Evolutionary conservation across 2,888 invertebrate genomes (phyloP), one percentile per base, ranked within the genome.

Genomic region (Chrysolina oricalcia): DNA sequence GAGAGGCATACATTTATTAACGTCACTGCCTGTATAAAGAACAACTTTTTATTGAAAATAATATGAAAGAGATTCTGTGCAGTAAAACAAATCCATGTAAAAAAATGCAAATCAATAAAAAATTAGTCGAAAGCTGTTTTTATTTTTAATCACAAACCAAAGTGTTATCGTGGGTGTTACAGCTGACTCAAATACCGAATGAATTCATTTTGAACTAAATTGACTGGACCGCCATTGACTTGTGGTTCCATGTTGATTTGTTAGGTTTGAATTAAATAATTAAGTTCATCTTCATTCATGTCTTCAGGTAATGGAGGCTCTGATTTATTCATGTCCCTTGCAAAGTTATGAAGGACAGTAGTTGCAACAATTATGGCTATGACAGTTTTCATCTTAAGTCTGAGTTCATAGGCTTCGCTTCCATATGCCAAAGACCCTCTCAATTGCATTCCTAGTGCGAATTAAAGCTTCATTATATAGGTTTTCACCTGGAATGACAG

Each of bases 351-450:
- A 13, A 76, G 68, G 19, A 76, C 76, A 63, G 74, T 63, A 50
- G 72, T 72, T 48, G 77, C 74, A 23, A 56, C 27, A 21, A 77
- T 74, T n/a, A 74, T 23, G 41, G 63, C 17, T 46, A 71, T 50
- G 35, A 41, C 40, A n/a, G 72, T 72, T 9, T 72, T 46, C 9
- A 70, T 13, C 23, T 72, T 74, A 15, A 69, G 59, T 66, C 72
- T n/a, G 17, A 69, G 19, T 35, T 72, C 77, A 66, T 74, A 72
- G 19, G 72, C 70, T 78, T 82, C 85, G 82, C 83, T 85, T 86
- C 85, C 85, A 86, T 83, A 85, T 85, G 81, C 84, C 85, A 84
- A 86, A 67, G 40, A 64, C 40, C 40, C 43, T 40, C 53, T 43
- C 43, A 43, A 8, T 43, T 15, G 43, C 43, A 43, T 43, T 43